Evolutionary conservation across 2,113 vertebrate species (phyloP), one percentile per base, ranked within the genome.

Genomic region (Zootoca vivipara): DNA sequence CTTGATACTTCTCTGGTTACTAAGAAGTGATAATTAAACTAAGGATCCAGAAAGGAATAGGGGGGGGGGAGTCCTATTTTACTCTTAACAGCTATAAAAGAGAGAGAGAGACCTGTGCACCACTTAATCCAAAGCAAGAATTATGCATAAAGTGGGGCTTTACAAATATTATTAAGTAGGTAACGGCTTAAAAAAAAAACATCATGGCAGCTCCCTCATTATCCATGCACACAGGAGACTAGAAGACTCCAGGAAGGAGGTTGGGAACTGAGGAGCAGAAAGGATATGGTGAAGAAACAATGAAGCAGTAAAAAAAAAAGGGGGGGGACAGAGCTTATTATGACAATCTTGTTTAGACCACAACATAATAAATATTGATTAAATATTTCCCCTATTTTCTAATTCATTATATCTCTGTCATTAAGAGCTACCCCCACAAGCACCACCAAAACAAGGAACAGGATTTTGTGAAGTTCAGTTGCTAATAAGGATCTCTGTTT

Each of bases 321-420:
- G 88, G 91, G 87, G 89, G 90, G 91, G 92, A 90, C 88, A 92
- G 92, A 92, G 85, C 8, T 70, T 91, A 94, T 95, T 93, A 93
- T 91, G 90, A 93, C 94, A 91, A 94, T 95, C 91, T 94, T 94
- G 94, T 95, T 95, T 95, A 92, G 93, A 93, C 91, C 92, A 95
- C 89, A 93, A 93, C 93, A 93, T 93, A 94, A 94, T 93, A 93
- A 92, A 94, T 89, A 90, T 91, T 83, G 91, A 94, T 90, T 12
- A 8, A 4, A 93, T 93, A 90, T 88, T 95, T 58, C 62, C 30
- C 24, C 8, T 74, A 94, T 90, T 86, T 70, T 69, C 89, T 75
- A 74, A 93, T 92, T 88, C 90, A 77, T 46, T 94, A 93, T 94
- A 56, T 72, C 26, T 90, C 64, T 83, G 22, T 16, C 58, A 83